phyloP scores from a whole-genome alignment of 37 sponge, comb jelly and placozoan genomes.

The Halisarca cf. caerulea region DNA sequence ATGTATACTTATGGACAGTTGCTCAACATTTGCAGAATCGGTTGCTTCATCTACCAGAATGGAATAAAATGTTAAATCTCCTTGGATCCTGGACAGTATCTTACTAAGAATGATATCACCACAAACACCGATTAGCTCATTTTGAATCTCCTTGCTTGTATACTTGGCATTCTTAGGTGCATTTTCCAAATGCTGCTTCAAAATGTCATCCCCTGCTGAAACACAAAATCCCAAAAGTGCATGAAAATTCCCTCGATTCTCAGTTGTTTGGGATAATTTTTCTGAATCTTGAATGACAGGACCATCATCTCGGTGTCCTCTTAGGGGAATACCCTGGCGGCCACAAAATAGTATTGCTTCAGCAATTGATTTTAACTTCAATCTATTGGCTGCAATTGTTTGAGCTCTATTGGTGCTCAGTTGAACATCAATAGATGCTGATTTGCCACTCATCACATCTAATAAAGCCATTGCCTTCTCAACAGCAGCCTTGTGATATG shows the following conservation, averaged over 20 bases:
- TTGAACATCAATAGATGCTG: no score
- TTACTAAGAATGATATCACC: slow-evolving; percentile 7
- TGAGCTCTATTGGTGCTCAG: no score
- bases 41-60: slow-evolving; percentile 36
- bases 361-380: no score
- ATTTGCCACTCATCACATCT: no score
- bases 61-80: slow-evolving; percentile 13
- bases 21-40: slow-evolving; percentile 25
- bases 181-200: background rate
- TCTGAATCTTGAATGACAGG: no score
- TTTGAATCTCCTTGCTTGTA: slow-evolving; percentile 12
- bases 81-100: background rate
- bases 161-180: slow-evolving; percentile 22
- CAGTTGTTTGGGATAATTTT: no score
- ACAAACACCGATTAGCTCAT: slow-evolving; percentile 15
- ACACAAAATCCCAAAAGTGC: slow-evolving; percentile 7
- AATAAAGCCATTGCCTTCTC: no score
- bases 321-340: no score
- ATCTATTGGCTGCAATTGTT: no score
- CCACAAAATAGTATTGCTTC: no score
- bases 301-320: no score
- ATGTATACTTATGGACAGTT: slow-evolving; percentile 3
- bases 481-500: no score
- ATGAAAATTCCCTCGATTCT: slow-evolving; percentile 30
- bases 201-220: background rate